These are phyloP conservation scores for Arion vulgaris DNA, from an alignment of 1,140 invertebrate genomes.

Conservation along the genomic window DNA sequence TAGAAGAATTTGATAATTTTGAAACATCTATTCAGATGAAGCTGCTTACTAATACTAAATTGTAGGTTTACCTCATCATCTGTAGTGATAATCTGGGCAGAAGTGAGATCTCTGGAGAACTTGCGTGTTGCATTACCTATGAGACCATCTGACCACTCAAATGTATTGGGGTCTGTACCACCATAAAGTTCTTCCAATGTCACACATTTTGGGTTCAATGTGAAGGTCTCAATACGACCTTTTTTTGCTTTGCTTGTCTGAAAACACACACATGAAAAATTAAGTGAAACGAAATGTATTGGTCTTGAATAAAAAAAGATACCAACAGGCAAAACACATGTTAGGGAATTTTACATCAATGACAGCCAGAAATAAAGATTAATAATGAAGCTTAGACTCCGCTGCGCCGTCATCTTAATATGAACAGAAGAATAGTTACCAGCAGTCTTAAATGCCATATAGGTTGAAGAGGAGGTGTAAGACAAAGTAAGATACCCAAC, in stretches of 20 bases:
- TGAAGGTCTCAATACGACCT: constrained; percentile 76
- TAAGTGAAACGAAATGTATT: not conserved
- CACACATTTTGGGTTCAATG: constrained; percentile 87
- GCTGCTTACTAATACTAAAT: too few relatives aligned
- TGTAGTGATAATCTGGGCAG: not conserved
- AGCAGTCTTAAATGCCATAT: too few relatives aligned
- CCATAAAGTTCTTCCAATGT: constrained; percentile 86
- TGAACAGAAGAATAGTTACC: too few relatives aligned
- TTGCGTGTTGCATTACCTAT: constrained; percentile 66
- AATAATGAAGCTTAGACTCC: too few relatives aligned
- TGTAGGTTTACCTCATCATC: too few relatives aligned
- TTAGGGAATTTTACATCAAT: too few relatives aligned
- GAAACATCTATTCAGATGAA: too few relatives aligned
- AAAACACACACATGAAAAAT: not conserved
- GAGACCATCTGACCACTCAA: constrained; percentile 86
- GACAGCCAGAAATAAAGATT: too few relatives aligned
- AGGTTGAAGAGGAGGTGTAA: too few relatives aligned
- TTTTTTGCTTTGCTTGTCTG: constrained; percentile 64
- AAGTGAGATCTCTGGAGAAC: constrained; percentile 61
- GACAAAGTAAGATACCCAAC: too few relatives aligned
- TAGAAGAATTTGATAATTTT: not conserved
- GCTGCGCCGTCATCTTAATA: too few relatives aligned
- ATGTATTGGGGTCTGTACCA: constrained; percentile 85
- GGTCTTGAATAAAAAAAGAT: not conserved
- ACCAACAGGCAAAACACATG: too few relatives aligned